Percentiles rank a stretch among this genome's conserved stretches.
phyloP scores from a whole-genome alignment of 2,797 vertebrate species.

The Alcedo quadribrachys region DNA sequence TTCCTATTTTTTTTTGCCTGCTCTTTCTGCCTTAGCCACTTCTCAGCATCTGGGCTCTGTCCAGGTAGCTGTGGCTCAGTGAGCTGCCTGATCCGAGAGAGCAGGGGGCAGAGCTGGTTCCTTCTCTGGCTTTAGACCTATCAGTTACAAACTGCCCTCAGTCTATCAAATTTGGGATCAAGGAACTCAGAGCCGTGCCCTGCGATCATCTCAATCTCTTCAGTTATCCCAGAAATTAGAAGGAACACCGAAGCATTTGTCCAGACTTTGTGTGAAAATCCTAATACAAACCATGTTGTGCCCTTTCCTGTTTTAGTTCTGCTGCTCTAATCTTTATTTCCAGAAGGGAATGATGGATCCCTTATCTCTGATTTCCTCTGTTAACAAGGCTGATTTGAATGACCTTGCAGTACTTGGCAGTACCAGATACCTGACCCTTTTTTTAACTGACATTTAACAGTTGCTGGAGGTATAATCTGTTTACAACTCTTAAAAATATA shows the following conservation, averaged over 20 bases:
- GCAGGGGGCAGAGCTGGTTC: not conserved
- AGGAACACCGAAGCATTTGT: not conserved
- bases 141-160: not conserved
- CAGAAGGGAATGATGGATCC: not conserved
- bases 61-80: not conserved
- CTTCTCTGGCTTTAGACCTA: not conserved
- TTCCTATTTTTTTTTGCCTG: not conserved
- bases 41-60: not conserved
- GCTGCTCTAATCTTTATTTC: not conserved
- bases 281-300: not conserved
- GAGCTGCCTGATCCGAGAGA: not conserved
- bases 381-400: not conserved
- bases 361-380: not conserved
- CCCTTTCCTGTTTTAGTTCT: not conserved
- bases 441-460: not conserved
- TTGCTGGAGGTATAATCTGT: not conserved
- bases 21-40: not conserved
- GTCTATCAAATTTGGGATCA: not conserved
- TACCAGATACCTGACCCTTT: not conserved
- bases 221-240: not conserved
- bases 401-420: not conserved
- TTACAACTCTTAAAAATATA: conserved; percentile 7
- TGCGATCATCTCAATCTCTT: not conserved
- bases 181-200: not conserved
- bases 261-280: not conserved